These are phyloP conservation scores for Rhadina sibilatrix DNA, from an alignment of 2,113 vertebrate species.

Conservation along the genomic window DNA sequence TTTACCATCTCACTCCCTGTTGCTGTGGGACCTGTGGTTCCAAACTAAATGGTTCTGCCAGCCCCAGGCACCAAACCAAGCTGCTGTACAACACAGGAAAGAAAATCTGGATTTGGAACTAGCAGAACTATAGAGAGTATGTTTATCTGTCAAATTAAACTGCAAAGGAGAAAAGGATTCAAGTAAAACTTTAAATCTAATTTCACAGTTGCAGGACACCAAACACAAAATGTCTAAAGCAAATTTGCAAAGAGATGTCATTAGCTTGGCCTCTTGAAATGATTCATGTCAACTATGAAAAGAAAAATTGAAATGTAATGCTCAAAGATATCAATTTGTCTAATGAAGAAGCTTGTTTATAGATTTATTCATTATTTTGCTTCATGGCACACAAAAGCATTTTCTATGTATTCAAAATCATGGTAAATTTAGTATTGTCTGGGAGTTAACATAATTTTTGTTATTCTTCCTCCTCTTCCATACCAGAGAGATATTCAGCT, in stretches of 20 bases:
- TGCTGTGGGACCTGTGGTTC: background rate
- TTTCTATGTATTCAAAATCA: slow-evolving; percentile 42
- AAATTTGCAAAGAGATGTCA: background rate
- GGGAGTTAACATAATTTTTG: slow-evolving; percentile 22
- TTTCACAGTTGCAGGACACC: slow-evolving; percentile 19
- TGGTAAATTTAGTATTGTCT: slow-evolving; percentile 22
- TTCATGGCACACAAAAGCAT: background rate
- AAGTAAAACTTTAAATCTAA: background rate
- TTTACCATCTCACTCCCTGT: background rate
- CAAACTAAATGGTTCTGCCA: background rate
- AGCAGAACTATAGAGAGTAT: background rate
- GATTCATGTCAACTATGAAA: background rate
- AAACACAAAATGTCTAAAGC: background rate
- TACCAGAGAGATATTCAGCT: background rate
- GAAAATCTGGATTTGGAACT: background rate
- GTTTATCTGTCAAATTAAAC: background rate
- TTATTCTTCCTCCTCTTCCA: slow-evolving; percentile 38
- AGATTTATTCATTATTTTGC: slow-evolving; percentile 39
- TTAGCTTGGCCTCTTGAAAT: background rate
- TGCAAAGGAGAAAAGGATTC: background rate
- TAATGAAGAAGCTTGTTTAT: slow-evolving; percentile 13
- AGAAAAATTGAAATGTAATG: background rate
- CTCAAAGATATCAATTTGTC: background rate
- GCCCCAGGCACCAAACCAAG: background rate
- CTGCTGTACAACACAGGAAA: background rate